A percentile compares a stretch with the other conserved stretches of the same genome.
Evolutionary conservation across 2,797 vertebrate species (phyloP).

Genomic region (Cichlasoma orientale): DNA sequence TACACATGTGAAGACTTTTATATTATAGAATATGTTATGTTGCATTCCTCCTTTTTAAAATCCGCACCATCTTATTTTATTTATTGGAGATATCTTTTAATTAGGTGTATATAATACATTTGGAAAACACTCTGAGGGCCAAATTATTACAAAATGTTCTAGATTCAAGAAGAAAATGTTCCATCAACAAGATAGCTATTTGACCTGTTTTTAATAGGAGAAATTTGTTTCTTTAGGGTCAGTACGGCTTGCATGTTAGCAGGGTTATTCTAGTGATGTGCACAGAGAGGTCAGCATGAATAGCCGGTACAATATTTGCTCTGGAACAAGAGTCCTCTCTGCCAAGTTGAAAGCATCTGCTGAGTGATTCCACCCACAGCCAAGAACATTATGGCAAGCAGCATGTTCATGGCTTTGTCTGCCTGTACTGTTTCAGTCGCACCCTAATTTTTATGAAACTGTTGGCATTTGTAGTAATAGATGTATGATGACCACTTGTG

Average conservation of each 20-base stretch:
- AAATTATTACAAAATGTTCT: not conserved
- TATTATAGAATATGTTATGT: not conserved
- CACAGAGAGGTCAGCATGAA: conserved; percentile 3
- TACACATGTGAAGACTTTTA: not conserved
- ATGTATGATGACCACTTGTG: not conserved
- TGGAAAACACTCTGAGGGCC: not conserved
- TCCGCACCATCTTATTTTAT: not conserved
- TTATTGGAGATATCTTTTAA: not conserved
- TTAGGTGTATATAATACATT: not conserved
- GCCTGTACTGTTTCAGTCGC: not conserved
- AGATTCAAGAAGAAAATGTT: not conserved
- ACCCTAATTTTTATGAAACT: conserved; percentile 21
- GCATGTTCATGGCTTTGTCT: conserved; percentile 7
- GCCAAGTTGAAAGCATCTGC: conserved; percentile 24
- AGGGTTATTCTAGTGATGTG: not conserved
- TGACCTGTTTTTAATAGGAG: not conserved
- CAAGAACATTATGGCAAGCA: conserved; percentile 22
- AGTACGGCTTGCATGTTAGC: conserved; percentile 8
- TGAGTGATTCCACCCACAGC: conserved; percentile 38
- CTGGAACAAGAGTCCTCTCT: conserved; percentile 14
- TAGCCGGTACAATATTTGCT: conserved; percentile 21
- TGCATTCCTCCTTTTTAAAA: not conserved
- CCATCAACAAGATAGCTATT: not conserved
- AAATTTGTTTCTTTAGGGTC: not conserved
- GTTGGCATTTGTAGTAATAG: conserved; percentile 1